Percentiles rank a stretch among this genome's conserved stretches.
phyloP scores from a whole-genome alignment of 2,888 invertebrate genomes.

The Phoenoteleia sp. region DNA sequence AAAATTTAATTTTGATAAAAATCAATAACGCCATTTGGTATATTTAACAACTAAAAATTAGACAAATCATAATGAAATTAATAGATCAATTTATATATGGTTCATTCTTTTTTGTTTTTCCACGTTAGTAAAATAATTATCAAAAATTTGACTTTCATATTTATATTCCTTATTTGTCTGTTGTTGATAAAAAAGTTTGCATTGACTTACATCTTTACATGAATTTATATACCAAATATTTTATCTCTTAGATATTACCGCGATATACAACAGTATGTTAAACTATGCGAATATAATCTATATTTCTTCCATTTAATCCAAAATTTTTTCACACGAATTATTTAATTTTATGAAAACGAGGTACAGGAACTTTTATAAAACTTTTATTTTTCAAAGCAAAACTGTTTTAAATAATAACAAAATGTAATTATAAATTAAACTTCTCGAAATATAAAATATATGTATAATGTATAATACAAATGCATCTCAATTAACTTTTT shows the following conservation, averaged over 20 bases:
- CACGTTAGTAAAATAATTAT: constrained; percentile 45
- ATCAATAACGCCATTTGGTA: constrained; percentile 6
- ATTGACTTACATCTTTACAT: background rate
- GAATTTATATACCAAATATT: background rate
- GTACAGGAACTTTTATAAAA: constrained; percentile 6
- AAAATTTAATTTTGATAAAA: background rate
- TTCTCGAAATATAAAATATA: background rate
- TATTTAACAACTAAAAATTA: constrained; percentile 23
- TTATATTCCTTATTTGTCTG: constrained; percentile 23
- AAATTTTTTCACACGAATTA: constrained; percentile 14
- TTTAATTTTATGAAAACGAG: constrained; percentile 18
- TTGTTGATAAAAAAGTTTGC: constrained; percentile 15
- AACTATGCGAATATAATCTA: constrained; percentile 35
- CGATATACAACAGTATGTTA: constrained; percentile 2
- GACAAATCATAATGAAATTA: background rate
- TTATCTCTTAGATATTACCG: constrained; percentile 5
- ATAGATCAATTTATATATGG: background rate
- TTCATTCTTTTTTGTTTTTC: background rate
- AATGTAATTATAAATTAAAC: background rate
- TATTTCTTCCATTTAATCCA: constrained; percentile 33
- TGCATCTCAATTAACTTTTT: constrained; percentile 1
- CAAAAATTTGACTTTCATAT: constrained; percentile 57
- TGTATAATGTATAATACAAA: background rate
- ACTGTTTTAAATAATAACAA: constrained; percentile 6
- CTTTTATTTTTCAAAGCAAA: constrained; percentile 30